phyloP scores from a whole-genome alignment of 2,113 vertebrate species.

The Orthochromis indermauri region DNA sequence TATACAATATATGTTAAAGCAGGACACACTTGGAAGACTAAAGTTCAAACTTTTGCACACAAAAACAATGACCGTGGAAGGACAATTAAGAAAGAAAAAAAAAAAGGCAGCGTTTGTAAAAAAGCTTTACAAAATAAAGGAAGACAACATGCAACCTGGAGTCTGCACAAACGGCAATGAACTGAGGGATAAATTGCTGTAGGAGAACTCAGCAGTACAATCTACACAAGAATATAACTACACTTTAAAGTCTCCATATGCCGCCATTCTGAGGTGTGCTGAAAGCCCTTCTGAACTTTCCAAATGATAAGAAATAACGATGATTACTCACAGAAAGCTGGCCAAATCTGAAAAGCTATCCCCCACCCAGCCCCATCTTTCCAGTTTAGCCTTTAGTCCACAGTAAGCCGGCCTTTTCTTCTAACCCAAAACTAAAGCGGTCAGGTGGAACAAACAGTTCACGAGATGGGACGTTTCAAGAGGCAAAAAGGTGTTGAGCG shows the following conservation, averaged over 20 bases:
- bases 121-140: slow-evolving; percentile 62
- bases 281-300: not conserved
- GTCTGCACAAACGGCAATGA: not conserved
- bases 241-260: not conserved
- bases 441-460: not conserved
- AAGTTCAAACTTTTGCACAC: not conserved
- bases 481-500: not conserved
- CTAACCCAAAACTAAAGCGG: not conserved
- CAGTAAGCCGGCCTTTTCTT: not conserved
- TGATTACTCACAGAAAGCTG: not conserved
- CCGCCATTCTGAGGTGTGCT: not conserved
- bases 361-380: not conserved
- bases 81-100: slow-evolving; percentile 4
- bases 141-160: slow-evolving; percentile 39
- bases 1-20: not conserved
- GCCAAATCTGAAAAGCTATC: not conserved
- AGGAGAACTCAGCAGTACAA: not conserved
- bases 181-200: not conserved
- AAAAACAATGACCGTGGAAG: not conserved
- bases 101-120: slow-evolving; percentile 46
- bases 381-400: not conserved
- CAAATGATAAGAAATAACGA: not conserved
- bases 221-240: not conserved
- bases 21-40: slow-evolving; percentile 25
- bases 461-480: not conserved